These are phyloP conservation scores for Hipparchia semele DNA, from an alignment of 2,888 invertebrate genomes.

Conservation along the genomic window DNA sequence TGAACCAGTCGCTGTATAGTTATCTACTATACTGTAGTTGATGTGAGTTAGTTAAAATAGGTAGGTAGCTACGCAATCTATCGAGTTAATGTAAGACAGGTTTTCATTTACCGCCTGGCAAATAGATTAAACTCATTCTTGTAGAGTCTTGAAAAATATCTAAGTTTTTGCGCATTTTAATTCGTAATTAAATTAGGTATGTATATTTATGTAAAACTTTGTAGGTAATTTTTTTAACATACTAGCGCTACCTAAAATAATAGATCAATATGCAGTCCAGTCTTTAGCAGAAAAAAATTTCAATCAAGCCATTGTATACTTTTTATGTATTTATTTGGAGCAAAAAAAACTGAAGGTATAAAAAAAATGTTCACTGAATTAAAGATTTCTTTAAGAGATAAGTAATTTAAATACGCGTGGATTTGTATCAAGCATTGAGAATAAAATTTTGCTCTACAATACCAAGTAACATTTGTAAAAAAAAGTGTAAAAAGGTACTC, in stretches of 20 bases:
- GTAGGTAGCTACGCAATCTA: slow-evolving; percentile 8
- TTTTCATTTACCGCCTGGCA: slow-evolving; percentile 25
- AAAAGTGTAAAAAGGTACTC: background rate
- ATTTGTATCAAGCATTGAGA: too few species aligned
- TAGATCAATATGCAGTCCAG: background rate
- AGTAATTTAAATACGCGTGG: background rate
- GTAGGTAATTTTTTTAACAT: background rate
- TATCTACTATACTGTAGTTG: background rate
- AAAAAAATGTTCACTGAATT: background rate
- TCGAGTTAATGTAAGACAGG: slow-evolving; percentile 24
- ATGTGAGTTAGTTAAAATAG: background rate
- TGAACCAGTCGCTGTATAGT: background rate
- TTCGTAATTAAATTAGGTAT: background rate
- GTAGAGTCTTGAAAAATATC: slow-evolving; percentile 10
- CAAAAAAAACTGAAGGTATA: background rate
- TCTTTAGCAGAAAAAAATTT: background rate
- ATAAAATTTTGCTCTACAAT: too few species aligned
- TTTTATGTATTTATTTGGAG: background rate
- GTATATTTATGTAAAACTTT: background rate
- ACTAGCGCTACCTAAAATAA: too few species aligned
- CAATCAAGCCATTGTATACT: background rate
- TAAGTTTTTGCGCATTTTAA: slow-evolving; percentile 11
- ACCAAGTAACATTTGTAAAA: background rate
- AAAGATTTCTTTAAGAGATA: background rate
- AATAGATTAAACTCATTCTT: slow-evolving; percentile 27